These are phyloP conservation scores for Oncorhynchus clarkii DNA, from an alignment of 2,113 vertebrate species.

Conservation along the genomic window DNA sequence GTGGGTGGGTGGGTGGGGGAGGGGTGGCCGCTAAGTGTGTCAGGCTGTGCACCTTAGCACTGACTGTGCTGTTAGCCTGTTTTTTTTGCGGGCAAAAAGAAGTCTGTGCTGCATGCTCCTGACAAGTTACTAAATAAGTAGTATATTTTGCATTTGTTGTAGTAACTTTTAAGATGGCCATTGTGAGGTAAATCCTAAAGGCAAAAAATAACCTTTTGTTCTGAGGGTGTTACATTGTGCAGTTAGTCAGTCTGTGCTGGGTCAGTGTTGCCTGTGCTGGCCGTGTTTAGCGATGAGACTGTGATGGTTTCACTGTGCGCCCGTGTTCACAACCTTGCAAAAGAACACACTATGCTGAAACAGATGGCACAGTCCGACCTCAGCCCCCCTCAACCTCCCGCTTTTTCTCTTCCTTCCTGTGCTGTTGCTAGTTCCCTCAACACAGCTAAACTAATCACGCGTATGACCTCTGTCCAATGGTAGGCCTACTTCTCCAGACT, in stretches of 20 bases:
- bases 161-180: not conserved
- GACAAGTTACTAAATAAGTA: not conserved
- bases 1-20: constrained; percentile 7
- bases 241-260: not conserved
- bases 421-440: constrained; percentile 27
- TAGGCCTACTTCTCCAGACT: constrained; percentile 45
- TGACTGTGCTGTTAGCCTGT: constrained; percentile 49
- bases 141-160: not conserved
- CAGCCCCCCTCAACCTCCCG: constrained; percentile 20
- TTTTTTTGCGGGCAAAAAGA: constrained; percentile 22
- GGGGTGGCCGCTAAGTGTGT: constrained; percentile 31
- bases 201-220: not conserved
- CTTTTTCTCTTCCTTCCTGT: not conserved
- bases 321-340: not conserved
- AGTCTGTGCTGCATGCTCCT: not conserved
- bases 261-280: not conserved
- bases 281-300: not conserved
- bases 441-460: constrained; percentile 37
- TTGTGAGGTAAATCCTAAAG: not conserved
- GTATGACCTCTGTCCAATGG: constrained; percentile 6
- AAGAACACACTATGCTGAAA: not conserved
- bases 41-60: constrained; percentile 39
- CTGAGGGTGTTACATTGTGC: not conserved
- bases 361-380: constrained; percentile 17
- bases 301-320: not conserved